Evolutionary conservation across 2,113 vertebrate species (phyloP).

Genomic region (Plestiodon gilberti): DNA sequence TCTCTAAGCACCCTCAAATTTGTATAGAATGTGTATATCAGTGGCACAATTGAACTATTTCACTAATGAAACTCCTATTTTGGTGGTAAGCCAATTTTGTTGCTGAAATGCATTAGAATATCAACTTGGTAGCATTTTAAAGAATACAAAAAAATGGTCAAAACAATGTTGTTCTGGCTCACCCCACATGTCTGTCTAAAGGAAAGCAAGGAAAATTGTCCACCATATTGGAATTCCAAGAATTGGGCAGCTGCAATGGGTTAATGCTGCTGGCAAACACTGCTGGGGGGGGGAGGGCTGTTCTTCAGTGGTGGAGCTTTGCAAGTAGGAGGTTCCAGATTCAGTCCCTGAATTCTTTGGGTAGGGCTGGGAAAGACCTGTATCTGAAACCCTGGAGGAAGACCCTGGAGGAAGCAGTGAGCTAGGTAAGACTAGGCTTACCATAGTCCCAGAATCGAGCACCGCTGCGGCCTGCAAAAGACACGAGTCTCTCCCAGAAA

Average conservation of each 20-base stretch:
- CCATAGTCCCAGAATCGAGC: too few species aligned
- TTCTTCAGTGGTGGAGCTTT: too few species aligned
- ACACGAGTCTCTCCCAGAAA: too few species aligned
- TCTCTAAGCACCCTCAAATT: neutral
- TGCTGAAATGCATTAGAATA: neutral
- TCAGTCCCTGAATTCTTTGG: too few species aligned
- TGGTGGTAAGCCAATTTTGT: neutral
- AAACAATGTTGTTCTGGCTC: too few species aligned
- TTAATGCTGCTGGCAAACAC: neutral
- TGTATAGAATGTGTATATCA: neutral
- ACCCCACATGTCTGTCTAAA: neutral
- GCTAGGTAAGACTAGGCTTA: too few species aligned
- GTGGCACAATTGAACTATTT: neutral
- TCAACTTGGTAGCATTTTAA: neutral
- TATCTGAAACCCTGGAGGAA: too few species aligned
- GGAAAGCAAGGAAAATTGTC: neutral
- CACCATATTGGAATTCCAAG: neutral
- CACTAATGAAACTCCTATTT: neutral
- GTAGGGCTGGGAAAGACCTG: too few species aligned
- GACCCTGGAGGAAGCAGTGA: too few species aligned
- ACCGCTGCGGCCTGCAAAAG: too few species aligned
- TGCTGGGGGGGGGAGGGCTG: too few species aligned
- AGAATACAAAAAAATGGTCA: neutral
- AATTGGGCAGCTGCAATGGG: neutral
- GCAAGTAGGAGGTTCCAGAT: too few species aligned